Evolutionary conservation across 2,113 vertebrate genomes (phyloP), one percentile per base, ranked within the genome.

Genomic region (Polypterus bichir): DNA sequence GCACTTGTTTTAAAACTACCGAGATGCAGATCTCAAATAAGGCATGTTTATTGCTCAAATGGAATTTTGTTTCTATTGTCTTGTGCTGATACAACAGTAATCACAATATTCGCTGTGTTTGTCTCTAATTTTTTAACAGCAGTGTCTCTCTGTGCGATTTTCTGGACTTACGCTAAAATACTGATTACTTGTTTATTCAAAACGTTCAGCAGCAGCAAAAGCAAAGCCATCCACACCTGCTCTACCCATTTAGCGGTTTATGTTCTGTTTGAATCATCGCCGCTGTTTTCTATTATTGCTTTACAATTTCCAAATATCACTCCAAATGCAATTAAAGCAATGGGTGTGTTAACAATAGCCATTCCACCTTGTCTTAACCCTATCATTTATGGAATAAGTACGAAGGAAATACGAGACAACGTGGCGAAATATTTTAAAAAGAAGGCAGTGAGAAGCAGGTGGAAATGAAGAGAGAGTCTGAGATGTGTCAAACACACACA

Each of bases 361-460:
- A 66, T 69, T 44, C 68, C 64, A 8, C 68, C 68, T 44, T 66
- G 63, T 3, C 61, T 69, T 9, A 69, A 69, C 46, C 64, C 68
- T 4, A 57, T 69, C 3, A 66, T 69, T 9, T 67, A 70, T 9
- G 62, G 69, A 4, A 56, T 67, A 9, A 66, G 60, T 53, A 70
- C 65, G 6, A 62, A 56, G 44, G 69, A 67, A 48, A 70, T 70
- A 7, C 45, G 69, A 49, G 62, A 9, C 9, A 62, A 61, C 57
- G 54, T 62, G 7, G 4, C 44, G 9, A 54, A 61, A 61, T 49
- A 10, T 47, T 57, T 59, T 52, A 5, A 5, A 9, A 44, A 4
- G 10, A 44, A 54, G 46, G 59, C 7, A 1, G 9, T 27, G 27
- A 27, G 27, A 27, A 27, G 27, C 27, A 27, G 27, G 27, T 27